Evolutionary conservation across 2,888 invertebrate species (phyloP), one percentile per base, ranked within the genome.

Genomic region (Apeira syringaria): DNA sequence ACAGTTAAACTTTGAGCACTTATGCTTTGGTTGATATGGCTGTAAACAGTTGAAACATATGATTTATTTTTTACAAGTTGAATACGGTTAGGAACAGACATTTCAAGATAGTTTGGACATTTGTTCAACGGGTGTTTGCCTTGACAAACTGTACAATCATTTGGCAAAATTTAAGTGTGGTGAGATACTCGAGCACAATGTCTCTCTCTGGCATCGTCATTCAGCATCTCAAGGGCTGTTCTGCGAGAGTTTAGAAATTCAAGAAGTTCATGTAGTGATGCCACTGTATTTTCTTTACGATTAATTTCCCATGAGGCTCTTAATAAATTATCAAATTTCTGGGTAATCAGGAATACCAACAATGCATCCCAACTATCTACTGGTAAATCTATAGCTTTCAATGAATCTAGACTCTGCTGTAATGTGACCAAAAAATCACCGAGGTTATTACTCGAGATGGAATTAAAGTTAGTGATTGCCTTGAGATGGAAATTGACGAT

Each of bases 221-320:
- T 32, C 12, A 43, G 18, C 28, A 43, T 4, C n/a, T 43, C 43
- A 24, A 36, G 37, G 2, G 43, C 43, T 24, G 36, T 36, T 6
- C 30, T 20, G 12, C 38, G 24, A 9, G 8, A 15, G 11, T 32
- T 32, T 3, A 32, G 1, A 11, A 32, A 22, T 1, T 22, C 20
- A n/a, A 32, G 10, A 10, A 22, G n/a, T 10, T 32, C 10, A 1
- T 7, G n/a, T 8, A 32, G n/a, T 6, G 32, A 10, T 2, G 34
- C 9, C 12, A 22, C 20, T 6, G 28, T 11, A 13, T 13, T 13
- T 11, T 40, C 35, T 17, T 46, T 35, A 0, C 36, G 3, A 28
- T 36, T 40, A 0, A 46, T 28, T 31, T 46, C 46, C 46, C 46
- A 46, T 3, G 46, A 35, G 1, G 40, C 46, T 6, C 46, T 13